These are phyloP conservation scores for Bathynomus jamesi DNA, from an alignment of 1,140 invertebrate species.

Conservation along the genomic window DNA sequence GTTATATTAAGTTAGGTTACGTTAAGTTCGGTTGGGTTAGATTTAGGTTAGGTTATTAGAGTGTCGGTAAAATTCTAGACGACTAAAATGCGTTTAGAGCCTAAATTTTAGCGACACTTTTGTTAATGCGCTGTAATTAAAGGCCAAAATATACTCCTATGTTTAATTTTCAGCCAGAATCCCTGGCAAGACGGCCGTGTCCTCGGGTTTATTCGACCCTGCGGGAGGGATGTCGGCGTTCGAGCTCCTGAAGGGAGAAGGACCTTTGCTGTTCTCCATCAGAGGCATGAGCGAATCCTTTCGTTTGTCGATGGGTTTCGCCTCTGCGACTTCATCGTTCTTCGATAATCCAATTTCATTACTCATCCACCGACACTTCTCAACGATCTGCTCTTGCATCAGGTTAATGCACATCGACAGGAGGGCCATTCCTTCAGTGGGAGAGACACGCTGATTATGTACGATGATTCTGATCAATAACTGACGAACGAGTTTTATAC, in stretches of 20 bases:
- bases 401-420: constrained; percentile 54
- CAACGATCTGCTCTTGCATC: constrained; percentile 47
- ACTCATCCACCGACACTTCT: constrained; percentile 47
- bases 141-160: too few relatives aligned
- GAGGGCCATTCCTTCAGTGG: constrained; percentile 51
- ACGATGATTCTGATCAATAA: too few relatives aligned
- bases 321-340: constrained; percentile 32
- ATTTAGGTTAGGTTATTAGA: too few relatives aligned
- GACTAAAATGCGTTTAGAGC: too few relatives aligned
- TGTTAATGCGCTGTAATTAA: too few relatives aligned
- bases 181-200: not conserved
- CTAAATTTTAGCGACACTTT: too few relatives aligned
- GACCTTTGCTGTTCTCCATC: not conserved
- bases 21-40: too few relatives aligned
- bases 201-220: not conserved
- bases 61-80: too few relatives aligned
- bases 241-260: constrained; percentile 12
- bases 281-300: not conserved
- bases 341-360: constrained; percentile 45
- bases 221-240: constrained; percentile 32
- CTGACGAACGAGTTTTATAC: too few relatives aligned
- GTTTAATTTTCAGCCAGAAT: not conserved
- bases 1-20: too few relatives aligned
- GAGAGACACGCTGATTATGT: not conserved
- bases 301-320: not conserved